Evolutionary conservation across 1,140 invertebrate genomes (phyloP).

Genomic region (Epicauta chinensis): DNA sequence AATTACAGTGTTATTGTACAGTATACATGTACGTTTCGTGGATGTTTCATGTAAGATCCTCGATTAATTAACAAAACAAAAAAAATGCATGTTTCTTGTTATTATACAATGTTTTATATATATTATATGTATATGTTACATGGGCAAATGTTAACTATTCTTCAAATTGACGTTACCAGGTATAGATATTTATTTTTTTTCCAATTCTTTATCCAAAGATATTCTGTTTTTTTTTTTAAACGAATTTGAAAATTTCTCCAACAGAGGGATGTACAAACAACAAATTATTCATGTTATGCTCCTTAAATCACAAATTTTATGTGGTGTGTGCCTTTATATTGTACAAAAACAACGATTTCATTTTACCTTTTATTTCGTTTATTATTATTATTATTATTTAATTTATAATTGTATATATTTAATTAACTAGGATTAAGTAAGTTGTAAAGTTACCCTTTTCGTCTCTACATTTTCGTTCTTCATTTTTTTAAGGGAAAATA

Average conservation of each 20-base stretch:
- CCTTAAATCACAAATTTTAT: conserved; percentile 18
- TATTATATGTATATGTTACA: conserved; percentile 21
- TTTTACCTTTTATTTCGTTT: too few relatives aligned
- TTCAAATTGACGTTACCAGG: conserved; percentile 29
- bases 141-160: conserved; percentile 30
- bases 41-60: conserved; percentile 1
- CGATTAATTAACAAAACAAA: too few relatives aligned
- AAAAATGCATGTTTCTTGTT: conserved; percentile 15
- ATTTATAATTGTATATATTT: too few relatives aligned
- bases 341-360: conserved; percentile 31
- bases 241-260: conserved; percentile 17
- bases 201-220: too few relatives aligned
- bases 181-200: conserved; percentile 19
- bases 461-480: too few relatives aligned
- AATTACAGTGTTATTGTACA: conserved; percentile 20
- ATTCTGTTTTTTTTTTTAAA: conserved; percentile 5
- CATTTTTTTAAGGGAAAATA: too few relatives aligned
- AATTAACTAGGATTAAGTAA: too few relatives aligned
- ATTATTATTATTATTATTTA: too few relatives aligned
- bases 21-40: conserved; percentile 6
- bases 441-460: too few relatives aligned
- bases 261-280: conserved; percentile 22
- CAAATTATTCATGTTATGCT: conserved; percentile 27
- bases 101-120: conserved; percentile 22
- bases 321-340: conserved; percentile 30